Evolutionary conservation across 2,888 invertebrate species (phyloP).

Genomic region (Syrphus vitripennis): DNA sequence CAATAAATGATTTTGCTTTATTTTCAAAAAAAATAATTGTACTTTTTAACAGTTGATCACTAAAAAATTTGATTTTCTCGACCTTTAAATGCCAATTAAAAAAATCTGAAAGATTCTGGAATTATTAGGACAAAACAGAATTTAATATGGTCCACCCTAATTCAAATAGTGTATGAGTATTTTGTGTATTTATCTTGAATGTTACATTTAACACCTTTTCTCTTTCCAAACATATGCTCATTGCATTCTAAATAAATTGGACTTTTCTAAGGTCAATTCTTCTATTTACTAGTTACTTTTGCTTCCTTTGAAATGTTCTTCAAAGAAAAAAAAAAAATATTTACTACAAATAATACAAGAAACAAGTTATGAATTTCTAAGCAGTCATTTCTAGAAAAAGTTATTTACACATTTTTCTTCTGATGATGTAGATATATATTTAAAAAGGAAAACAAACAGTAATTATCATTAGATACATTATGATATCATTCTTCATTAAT

Average conservation of each 20-base stretch:
- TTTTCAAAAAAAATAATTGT: too few species aligned
- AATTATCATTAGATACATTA: not conserved
- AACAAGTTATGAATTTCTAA: not conserved
- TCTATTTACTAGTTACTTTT: not conserved
- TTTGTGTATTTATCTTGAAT: constrained; percentile 7
- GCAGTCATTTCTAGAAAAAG: not conserved
- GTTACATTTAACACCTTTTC: constrained; percentile 20
- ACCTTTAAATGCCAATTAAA: too few species aligned
- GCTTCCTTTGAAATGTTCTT: not conserved
- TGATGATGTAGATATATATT: not conserved
- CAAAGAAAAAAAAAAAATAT: not conserved
- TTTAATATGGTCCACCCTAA: too few species aligned
- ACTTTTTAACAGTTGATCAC: too few species aligned
- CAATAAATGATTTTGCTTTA: too few species aligned
- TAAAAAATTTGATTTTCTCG: too few species aligned
- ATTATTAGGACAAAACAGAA: too few species aligned
- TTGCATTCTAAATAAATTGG: constrained; percentile 8
- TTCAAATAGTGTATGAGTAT: not conserved
- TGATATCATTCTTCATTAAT: constrained; percentile 14
- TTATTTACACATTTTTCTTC: not conserved
- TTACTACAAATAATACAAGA: not conserved
- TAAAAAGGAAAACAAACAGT: not conserved
- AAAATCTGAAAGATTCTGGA: too few species aligned
- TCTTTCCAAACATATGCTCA: not conserved
- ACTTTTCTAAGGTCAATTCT: not conserved